Evolutionary conservation across 2,797 vertebrate genomes (phyloP).

Genomic region (Podarcis siculus): DNA sequence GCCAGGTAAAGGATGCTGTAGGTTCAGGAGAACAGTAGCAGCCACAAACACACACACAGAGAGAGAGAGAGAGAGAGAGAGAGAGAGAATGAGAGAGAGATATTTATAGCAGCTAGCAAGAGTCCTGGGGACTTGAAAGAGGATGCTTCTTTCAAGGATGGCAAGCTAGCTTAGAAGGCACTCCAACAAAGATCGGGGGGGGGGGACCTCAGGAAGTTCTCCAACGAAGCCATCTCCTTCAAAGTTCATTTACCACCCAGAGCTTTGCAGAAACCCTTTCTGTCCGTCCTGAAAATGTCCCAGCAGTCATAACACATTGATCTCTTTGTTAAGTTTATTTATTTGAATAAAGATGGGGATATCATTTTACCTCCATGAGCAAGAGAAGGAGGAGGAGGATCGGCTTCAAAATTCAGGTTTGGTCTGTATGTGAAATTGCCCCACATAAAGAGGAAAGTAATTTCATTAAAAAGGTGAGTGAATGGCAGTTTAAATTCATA

Average conservation of each 20-base stretch:
- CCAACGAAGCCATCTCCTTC: conserved; percentile 51
- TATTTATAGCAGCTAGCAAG: conserved; percentile 52
- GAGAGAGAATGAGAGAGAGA: not conserved
- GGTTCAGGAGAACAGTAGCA: conserved; percentile 49
- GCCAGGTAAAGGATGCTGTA: conserved; percentile 46
- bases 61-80: not conserved
- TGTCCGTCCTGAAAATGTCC: conserved; percentile 21
- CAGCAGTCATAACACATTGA: conserved; percentile 41
- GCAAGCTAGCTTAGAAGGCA: conserved; percentile 45
- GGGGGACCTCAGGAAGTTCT: conserved; percentile 42
- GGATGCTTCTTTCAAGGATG: conserved; percentile 18
- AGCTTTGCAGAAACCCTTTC: conserved; percentile 12
- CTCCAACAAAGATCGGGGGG: conserved; percentile 33
- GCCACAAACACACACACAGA: not conserved
- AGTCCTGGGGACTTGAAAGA: conserved; percentile 53
- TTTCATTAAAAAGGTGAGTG: conserved; percentile 67
- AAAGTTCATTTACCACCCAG: conserved; percentile 43
- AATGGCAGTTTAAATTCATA: conserved; percentile 66
- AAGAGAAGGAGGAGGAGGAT: conserved; percentile 34
- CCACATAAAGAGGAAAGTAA: conserved; percentile 61
- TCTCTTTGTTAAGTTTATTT: conserved; percentile 11
- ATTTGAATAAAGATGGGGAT: conserved; percentile 57
- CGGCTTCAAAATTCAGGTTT: not conserved
- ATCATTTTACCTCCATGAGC: conserved; percentile 46
- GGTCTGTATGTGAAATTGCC: conserved; percentile 54